Evolutionary conservation across 2,797 vertebrate species (phyloP), one percentile per base, ranked within the genome.

Genomic region (Danionella dracula): DNA sequence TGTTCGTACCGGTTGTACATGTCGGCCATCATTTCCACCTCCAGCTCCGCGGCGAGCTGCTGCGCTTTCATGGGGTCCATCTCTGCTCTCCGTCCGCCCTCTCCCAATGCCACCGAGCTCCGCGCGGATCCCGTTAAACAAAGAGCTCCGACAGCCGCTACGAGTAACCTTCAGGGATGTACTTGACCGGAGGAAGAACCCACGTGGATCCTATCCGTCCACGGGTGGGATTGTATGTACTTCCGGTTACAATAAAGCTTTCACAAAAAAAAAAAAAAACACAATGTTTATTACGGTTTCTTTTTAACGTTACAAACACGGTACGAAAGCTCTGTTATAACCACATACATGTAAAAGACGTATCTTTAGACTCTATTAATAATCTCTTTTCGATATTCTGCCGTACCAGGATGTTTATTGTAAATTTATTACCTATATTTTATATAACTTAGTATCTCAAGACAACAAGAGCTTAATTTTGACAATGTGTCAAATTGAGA

Each of bases 1-100:
- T 27, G 23, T 45, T 27, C 50, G 9, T 90, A 97, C 96, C 95
- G 92, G 85, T 96, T 98, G 82, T 98, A 98, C 95, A 98, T 97
- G 80, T 98, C 95, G 4, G 96, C 94, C 96, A 98, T 98, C 96
- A 98, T 98, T 72, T 98, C 96, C 80, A 97, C 96, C 83, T 98
- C 96, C 73, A 98, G 87, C 80, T 98, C 96, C 6, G 96, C 95
- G 19, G 95, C 96, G 78, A 98, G 79, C 80, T 98, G 94, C 82
- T 98, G 95, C 2, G 95, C 95, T 81, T 93, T 92, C 80, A 94
- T 77, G 2, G 94, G 93, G 79, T 98, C 95, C 95, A 98, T 98
- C 54, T 66, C 69, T 45, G 35, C 68, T 8, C n/a, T 16, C 8
- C 35, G 3, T 15, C 5, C 15, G 21, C 20, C 16, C 37, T 21